Evolutionary conservation across 2,888 invertebrate genomes (phyloP).

Genomic region (Amblyteles armatorius): DNA sequence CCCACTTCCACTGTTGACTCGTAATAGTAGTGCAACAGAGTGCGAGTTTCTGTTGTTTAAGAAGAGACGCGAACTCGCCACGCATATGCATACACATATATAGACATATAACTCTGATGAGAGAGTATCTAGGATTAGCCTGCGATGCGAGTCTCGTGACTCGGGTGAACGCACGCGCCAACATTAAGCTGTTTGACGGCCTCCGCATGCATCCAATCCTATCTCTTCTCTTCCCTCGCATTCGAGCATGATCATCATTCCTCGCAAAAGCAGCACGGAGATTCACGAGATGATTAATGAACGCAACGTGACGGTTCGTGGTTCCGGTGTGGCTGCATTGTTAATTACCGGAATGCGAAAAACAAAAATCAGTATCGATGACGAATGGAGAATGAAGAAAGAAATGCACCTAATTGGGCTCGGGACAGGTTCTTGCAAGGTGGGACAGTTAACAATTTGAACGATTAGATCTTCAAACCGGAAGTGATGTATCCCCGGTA

Average conservation of each 20-base stretch:
- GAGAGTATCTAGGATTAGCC: conserved; percentile 26
- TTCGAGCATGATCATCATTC: conserved; percentile 7
- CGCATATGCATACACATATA: conserved; percentile 6
- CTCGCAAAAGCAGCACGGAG: conserved; percentile 3
- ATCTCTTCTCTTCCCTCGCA: background rate
- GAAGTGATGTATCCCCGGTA: too few species aligned
- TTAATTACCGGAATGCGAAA: background rate
- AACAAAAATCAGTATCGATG: background rate
- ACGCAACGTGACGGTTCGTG: background rate
- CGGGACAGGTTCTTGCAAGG: background rate
- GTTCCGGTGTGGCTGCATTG: background rate
- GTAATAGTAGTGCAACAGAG: conserved; percentile 20
- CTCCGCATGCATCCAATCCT: conserved; percentile 16
- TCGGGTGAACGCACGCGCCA: conserved; percentile 62
- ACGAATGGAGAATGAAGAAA: background rate
- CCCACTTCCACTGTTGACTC: conserved; percentile 72
- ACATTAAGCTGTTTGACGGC: conserved; percentile 57
- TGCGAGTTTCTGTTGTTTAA: conserved; percentile 38
- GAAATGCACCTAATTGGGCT: background rate
- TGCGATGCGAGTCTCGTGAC: conserved; percentile 27
- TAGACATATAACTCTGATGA: too few species aligned
- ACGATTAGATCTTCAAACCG: too few species aligned
- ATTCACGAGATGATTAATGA: conserved; percentile 17
- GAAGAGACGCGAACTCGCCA: conserved; percentile 55
- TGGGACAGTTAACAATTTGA: too few species aligned